Evolutionary conservation across 2,888 invertebrate genomes (phyloP).

Genomic region (Dynastes hyllus): DNA sequence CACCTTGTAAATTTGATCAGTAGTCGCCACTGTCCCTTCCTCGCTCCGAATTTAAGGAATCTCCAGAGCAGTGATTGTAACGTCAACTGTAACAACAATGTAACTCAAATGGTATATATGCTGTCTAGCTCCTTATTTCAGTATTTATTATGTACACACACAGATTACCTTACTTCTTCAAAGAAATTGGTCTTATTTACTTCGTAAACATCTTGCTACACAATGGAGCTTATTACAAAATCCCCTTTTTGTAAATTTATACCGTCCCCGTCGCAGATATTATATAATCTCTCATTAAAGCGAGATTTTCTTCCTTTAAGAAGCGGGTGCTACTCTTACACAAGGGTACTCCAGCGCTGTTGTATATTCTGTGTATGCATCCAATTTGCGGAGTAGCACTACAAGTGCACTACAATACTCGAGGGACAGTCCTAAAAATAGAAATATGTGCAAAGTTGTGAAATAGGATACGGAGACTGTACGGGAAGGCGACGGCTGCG

Average conservation of each 20-base stretch:
- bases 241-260: conserved; percentile 3
- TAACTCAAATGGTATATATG: no score
- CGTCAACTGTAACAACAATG: no score
- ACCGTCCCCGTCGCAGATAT: conserved; percentile 4
- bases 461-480: conserved; percentile 27
- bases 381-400: conserved; percentile 36
- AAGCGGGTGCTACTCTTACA: conserved; percentile 35
- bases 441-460: conserved; percentile 40
- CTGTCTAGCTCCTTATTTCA: no score
- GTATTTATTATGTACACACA: no score
- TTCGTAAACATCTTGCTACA: no score
- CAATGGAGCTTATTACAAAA: conserved; percentile 8
- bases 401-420: conserved; percentile 25
- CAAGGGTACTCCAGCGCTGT: conserved; percentile 32
- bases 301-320: conserved; percentile 35
- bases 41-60: no score
- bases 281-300: conserved; percentile 43
- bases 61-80: no score
- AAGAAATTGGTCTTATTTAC: no score
- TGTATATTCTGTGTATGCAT: conserved; percentile 42
- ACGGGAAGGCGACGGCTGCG: not conserved
- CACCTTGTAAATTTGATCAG: no score
- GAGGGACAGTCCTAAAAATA: conserved; percentile 37
- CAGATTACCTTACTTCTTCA: no score
- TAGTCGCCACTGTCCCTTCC: no score